Percentiles rank a stretch among this genome's conserved stretches.
These are phyloP conservation scores for Acrobasis suavella DNA, from an alignment of 2,888 invertebrate species.

Conservation along the genomic window DNA sequence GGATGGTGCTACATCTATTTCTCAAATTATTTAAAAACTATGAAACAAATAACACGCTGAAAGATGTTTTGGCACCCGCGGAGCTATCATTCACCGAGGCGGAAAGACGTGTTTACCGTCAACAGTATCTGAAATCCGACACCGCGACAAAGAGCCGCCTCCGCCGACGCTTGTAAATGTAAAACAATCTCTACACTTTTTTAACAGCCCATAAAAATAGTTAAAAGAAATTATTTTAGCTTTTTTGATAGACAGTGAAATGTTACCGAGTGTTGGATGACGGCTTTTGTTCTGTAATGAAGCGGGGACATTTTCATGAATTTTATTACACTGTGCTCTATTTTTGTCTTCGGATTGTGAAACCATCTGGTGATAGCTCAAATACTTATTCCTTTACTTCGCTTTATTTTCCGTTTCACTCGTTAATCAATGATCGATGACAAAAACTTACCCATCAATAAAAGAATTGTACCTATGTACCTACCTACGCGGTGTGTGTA, in stretches of 20 bases:
- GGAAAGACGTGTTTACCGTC: constrained; percentile 80
- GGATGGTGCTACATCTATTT: background rate
- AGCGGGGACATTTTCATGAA: constrained; percentile 73
- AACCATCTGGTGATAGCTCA: background rate
- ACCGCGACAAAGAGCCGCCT: constrained; percentile 79
- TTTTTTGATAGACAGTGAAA: constrained; percentile 81
- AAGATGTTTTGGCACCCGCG: constrained; percentile 62
- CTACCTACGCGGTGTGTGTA: too few relatives aligned
- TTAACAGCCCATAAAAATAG: constrained; percentile 79
- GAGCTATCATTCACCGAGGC: constrained; percentile 66
- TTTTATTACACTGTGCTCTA: constrained; percentile 71
- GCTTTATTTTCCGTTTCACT: too few relatives aligned
- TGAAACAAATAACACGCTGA: constrained; percentile 22
- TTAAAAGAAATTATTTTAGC: constrained; percentile 75
- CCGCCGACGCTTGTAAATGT: constrained; percentile 77
- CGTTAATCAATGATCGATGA: too few relatives aligned
- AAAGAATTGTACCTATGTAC: too few relatives aligned
- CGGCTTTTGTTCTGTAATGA: constrained; percentile 81
- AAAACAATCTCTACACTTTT: constrained; percentile 80
- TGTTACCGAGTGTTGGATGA: constrained; percentile 80
- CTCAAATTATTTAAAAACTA: constrained; percentile 8
- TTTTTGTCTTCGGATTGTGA: constrained; percentile 50
- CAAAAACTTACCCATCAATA: too few relatives aligned
- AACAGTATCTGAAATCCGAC: constrained; percentile 69
- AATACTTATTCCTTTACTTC: background rate